Evolutionary conservation across 2,888 invertebrate genomes (phyloP), one percentile per base, ranked within the genome.

Genomic region (Euclidia mi): DNA sequence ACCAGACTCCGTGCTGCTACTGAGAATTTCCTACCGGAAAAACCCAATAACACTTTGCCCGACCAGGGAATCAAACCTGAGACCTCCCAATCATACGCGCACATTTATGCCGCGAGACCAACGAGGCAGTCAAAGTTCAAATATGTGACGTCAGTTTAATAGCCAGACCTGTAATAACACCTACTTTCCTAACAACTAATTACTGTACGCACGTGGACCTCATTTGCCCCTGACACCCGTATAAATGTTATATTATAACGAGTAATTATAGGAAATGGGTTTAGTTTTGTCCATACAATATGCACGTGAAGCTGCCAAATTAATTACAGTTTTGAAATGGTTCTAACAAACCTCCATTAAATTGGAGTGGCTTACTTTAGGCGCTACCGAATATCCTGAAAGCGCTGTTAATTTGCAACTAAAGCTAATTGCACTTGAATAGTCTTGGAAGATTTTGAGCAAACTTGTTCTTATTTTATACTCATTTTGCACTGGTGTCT

Each of bases 261-360:
- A 37, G 46, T 46, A 37, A 38, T 37, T 46, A 29, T 38, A 46
- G 28, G 28, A 38, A 46, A 46, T 46, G 37, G 29, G 28, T 46
- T 46, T 46, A 38, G 46, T 46, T 46, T 46, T 38, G 29, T 25
- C 15, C 9, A 37, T 46, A 29, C 12, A 29, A 17, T 46, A 38
- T 45, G 35, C 25, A 46, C 29, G 29, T 15, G 37, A 38, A 37
- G 37, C 37, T 37, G 25, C 20, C 7, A 46, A 46, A 46, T 46
- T 46, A 46, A 46, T 46, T 29, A 37, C 28, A 29, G 29, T 46
- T 46, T 38, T 46, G 25, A 17, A 46, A 46, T 38, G 29, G 37
- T 46, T 38, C 4, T 7, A 32, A 32, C 29, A 43, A 37, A 44
- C 37, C 35, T 32, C 18, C 6, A 11, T 29, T 50, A 29, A 29